Percentiles rank a stretch among this genome's conserved stretches.
phyloP scores from a whole-genome alignment of 1,140 invertebrate genomes.

The Ruditapes philippinarum region DNA sequence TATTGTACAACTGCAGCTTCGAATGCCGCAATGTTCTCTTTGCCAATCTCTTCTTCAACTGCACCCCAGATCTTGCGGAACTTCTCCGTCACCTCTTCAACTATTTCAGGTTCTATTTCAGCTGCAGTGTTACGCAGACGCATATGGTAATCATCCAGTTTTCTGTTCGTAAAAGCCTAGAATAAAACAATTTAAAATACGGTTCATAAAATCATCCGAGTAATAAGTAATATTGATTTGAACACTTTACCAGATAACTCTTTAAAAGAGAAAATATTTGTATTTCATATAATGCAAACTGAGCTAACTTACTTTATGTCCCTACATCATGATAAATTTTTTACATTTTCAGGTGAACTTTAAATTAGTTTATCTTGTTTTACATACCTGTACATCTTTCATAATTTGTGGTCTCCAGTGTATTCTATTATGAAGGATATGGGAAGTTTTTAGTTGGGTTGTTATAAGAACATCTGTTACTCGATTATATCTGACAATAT shows the following conservation, averaged over 20 bases:
- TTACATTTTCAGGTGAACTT: too few relatives aligned
- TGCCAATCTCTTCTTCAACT: conserved; percentile 46
- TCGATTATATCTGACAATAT: conserved; percentile 71
- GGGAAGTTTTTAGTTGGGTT: conserved; percentile 93
- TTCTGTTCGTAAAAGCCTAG: conserved; percentile 26
- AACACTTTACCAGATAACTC: too few relatives aligned
- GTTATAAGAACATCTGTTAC: conserved; percentile 88
- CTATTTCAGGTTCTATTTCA: not conserved
- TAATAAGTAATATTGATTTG: too few relatives aligned
- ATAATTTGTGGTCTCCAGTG: conserved; percentile 93
- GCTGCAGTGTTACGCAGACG: not conserved
- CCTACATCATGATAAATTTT: too few relatives aligned
- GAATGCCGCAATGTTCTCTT: conserved; percentile 26
- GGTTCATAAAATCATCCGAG: too few relatives aligned
- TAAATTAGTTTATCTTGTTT: too few relatives aligned
- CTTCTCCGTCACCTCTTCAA: conserved; percentile 15
- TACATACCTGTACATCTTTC: conserved; percentile 88
- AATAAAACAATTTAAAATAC: too few relatives aligned
- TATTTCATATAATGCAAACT: too few relatives aligned
- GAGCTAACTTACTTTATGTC: too few relatives aligned
- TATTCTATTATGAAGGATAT: conserved; percentile 92
- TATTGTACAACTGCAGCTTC: conserved; percentile 14
- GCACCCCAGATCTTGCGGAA: not conserved
- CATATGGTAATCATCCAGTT: not conserved
- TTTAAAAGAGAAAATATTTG: too few relatives aligned